Evolutionary conservation across 1,140 invertebrate genomes (phyloP).

Genomic region (Drosophila eugracilis): DNA sequence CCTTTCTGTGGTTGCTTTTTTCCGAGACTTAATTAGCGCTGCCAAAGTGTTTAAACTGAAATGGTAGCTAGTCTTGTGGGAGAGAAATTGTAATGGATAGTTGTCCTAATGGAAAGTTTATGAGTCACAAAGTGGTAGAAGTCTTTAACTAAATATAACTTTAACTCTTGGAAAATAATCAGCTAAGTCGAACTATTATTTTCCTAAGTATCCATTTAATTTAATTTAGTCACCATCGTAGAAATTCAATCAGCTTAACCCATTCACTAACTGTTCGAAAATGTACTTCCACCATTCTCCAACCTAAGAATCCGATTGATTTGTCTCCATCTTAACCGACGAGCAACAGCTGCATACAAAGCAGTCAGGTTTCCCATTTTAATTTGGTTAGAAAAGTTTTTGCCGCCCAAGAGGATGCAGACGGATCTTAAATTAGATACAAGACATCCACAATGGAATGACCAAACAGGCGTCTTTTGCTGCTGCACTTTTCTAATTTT

Average conservation of each 20-base stretch:
- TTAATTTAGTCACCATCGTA: neutral
- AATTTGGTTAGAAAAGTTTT: constrained; percentile 67
- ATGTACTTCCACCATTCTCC: constrained; percentile 9
- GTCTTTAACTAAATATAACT: too few species aligned
- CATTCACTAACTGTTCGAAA: constrained; percentile 21
- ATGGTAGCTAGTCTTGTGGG: constrained; percentile 25
- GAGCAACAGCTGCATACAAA: constrained; percentile 58
- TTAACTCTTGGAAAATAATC: too few species aligned
- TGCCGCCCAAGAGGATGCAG: constrained; percentile 39
- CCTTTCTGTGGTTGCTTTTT: constrained; percentile 1
- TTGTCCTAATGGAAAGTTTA: neutral
- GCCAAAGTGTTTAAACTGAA: constrained; percentile 59
- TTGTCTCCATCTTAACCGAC: constrained; percentile 27
- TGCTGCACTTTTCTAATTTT: constrained; percentile 67
- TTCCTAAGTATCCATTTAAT: too few species aligned
- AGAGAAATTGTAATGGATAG: constrained; percentile 2
- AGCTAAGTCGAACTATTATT: too few species aligned
- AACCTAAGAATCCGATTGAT: constrained; percentile 37
- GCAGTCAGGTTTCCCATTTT: constrained; percentile 63
- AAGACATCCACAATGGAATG: constrained; percentile 66
- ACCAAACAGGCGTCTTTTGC: constrained; percentile 45
- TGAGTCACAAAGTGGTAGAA: constrained; percentile 6
- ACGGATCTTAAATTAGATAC: constrained; percentile 66
- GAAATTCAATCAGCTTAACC: constrained; percentile 25
- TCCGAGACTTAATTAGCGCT: constrained; percentile 70